These are phyloP conservation scores for Epirrita christyi DNA, from an alignment of 2,888 invertebrate species.

Conservation along the genomic window DNA sequence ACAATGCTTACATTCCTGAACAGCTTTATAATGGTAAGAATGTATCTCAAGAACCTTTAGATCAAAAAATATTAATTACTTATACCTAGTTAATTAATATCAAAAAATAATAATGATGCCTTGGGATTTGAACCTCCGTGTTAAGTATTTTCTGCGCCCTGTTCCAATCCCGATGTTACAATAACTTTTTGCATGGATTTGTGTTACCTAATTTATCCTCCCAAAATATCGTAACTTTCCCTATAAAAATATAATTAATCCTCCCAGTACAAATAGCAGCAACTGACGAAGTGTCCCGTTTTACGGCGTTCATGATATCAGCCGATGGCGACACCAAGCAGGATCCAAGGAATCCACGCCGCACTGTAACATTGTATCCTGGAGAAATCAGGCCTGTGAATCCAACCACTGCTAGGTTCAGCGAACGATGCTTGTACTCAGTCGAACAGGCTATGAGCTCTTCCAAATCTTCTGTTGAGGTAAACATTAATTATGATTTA, in stretches of 20 bases:
- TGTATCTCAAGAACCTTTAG: too few species aligned
- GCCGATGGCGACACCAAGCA: constrained; percentile 68
- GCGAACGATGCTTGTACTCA: constrained; percentile 69
- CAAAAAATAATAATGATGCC: too few species aligned
- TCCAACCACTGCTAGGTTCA: constrained; percentile 60
- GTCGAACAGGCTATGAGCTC: constrained; percentile 66
- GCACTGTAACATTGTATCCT: constrained; percentile 56
- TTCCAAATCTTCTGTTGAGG: constrained; percentile 65
- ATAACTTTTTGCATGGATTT: not conserved
- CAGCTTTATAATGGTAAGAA: constrained; percentile 72
- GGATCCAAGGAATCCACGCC: constrained; percentile 67
- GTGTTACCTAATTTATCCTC: not conserved
- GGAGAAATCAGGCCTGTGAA: constrained; percentile 65
- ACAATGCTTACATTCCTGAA: constrained; percentile 68
- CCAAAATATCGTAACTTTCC: not conserved
- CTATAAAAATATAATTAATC: not conserved
- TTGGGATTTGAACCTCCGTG: not conserved
- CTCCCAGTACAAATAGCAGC: constrained; percentile 60
- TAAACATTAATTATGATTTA: too few species aligned
- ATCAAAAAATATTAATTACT: too few species aligned
- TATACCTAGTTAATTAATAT: too few species aligned
- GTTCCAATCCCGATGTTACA: too few species aligned
- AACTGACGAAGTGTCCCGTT: constrained; percentile 65
- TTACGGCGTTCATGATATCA: constrained; percentile 73
- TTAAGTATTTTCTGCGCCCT: not conserved